phyloP scores from a whole-genome alignment of 2,888 invertebrate genomes.

The Machimus rusticus region DNA sequence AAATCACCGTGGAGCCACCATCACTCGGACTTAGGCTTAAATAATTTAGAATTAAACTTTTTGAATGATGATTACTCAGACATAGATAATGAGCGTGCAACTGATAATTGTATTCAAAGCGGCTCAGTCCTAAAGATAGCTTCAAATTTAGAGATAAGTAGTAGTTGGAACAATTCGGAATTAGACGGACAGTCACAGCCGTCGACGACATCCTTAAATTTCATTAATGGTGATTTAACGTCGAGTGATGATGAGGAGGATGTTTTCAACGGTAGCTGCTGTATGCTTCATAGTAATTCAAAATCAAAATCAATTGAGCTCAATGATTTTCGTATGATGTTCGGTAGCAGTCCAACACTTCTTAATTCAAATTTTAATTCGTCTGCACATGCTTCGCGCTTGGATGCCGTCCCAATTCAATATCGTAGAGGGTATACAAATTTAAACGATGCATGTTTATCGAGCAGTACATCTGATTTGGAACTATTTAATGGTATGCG shows the following conservation, averaged over 20 bases:
- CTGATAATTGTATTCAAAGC: conserved; percentile 32
- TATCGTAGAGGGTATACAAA: conserved; percentile 51
- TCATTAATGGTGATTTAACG: conserved; percentile 47
- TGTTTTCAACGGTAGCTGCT: conserved; percentile 44
- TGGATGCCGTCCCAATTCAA: conserved; percentile 51
- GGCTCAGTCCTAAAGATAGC: conserved; percentile 49
- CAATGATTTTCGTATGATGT: conserved; percentile 50
- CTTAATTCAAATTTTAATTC: conserved; percentile 49
- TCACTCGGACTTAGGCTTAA: conserved; percentile 50
- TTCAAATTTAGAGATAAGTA: conserved; percentile 49
- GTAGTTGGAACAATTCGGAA: conserved; percentile 47
- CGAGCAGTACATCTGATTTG: conserved; percentile 50
- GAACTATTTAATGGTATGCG: conserved; percentile 47
- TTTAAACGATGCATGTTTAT: conserved; percentile 51
- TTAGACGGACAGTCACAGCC: conserved; percentile 35
- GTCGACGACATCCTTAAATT: conserved; percentile 48
- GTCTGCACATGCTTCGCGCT: conserved; percentile 48
- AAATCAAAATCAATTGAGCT: conserved; percentile 49
- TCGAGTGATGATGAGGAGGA: conserved; percentile 49
- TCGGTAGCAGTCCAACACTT: conserved; percentile 51
- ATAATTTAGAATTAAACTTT: conserved; percentile 50
- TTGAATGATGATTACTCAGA: conserved; percentile 49
- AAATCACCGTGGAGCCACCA: conserved; percentile 48
- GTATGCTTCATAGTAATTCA: conserved; percentile 45
- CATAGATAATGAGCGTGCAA: conserved; percentile 41